Evolutionary conservation across 2,888 invertebrate genomes (phyloP), one percentile per base, ranked within the genome.

Genomic region (Koerneria pararmatus): DNA sequence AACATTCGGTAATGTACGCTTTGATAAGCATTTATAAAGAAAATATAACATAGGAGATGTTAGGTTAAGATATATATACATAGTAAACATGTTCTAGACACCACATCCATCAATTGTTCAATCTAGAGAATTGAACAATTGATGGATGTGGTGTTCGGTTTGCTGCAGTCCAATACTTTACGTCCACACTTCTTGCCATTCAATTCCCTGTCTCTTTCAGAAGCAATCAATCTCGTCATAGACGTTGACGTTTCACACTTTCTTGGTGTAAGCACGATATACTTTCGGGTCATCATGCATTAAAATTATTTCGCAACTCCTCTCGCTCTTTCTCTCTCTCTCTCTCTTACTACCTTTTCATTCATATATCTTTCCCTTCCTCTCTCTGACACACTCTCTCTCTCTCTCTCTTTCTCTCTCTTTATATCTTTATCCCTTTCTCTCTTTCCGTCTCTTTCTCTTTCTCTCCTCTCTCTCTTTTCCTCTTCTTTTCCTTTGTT

Each of bases 351-450:
- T 15, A 11, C 41, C 8, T 41, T 15, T 6, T 22, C 58, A 37
- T 58, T 58, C 41, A 19, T 24, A 27, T 29, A 11, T 24, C 49
- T 11, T 5, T 22, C 53, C 24, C 54, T 31, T 41, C 41, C 58
- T 41, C 58, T 58, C 37, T 29, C 37, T 41, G 58, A 46, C 46
- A 37, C 37, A 4, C 27, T 24, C 3, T 35, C 41, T 31, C 24
- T 24, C 41, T 15, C 22, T 24, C 41, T 29, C n/a, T 24, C 49
- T 11, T 5, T 22, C 53, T 15, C 54, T 31, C 31, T 37, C 58
- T 41, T 46, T 58, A 58, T 29, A 58, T 41, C 41, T 37, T 58
- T 46, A 58, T 3, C 27, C 34, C 3, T 35, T 58, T 31, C 24
- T 24, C 41, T 15, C 11, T 27, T 24, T 37, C 2, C 11, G 53